Conservation (phyloP, 2,113 vertebrate species). For the Globicephala melas region DNA sequence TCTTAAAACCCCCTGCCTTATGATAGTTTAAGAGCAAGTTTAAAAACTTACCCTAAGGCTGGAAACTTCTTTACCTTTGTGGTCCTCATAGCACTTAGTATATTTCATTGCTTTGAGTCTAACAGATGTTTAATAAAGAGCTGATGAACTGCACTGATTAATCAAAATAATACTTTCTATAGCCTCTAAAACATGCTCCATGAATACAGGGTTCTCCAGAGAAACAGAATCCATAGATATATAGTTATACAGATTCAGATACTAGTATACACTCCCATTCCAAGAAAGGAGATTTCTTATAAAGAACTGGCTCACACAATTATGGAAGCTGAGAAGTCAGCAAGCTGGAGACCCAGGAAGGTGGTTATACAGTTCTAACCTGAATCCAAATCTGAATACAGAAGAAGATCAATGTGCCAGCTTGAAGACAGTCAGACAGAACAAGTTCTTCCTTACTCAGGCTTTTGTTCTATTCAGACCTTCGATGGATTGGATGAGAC, state of each 20-base stretch:
- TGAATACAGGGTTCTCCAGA: background rate
- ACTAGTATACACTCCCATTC: background rate
- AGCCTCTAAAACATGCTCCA: background rate
- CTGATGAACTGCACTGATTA: background rate
- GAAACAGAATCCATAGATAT: background rate
- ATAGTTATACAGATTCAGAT: background rate
- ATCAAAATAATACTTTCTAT: slow-evolving; percentile 22
- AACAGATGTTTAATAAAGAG: slow-evolving; percentile 24
- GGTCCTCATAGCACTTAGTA: background rate
- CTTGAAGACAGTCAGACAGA: background rate
- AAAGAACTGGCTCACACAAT: background rate
- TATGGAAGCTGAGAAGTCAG: background rate
- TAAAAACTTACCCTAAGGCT: background rate
- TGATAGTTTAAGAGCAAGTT: slow-evolving; percentile 4
- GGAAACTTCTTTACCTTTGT: slow-evolving; percentile 27
- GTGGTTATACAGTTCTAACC: background rate
- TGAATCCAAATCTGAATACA: background rate
- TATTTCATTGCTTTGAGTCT: slow-evolving; percentile 13
- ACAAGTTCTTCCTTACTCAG: background rate
- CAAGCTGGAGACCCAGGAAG: background rate
- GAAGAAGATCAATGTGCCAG: background rate
- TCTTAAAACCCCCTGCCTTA: background rate
- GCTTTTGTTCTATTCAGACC: background rate
- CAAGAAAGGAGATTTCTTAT: background rate
- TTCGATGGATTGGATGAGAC: background rate